phyloP scores from a whole-genome alignment of 1,140 invertebrate species.

The Diachasma alloeum region DNA sequence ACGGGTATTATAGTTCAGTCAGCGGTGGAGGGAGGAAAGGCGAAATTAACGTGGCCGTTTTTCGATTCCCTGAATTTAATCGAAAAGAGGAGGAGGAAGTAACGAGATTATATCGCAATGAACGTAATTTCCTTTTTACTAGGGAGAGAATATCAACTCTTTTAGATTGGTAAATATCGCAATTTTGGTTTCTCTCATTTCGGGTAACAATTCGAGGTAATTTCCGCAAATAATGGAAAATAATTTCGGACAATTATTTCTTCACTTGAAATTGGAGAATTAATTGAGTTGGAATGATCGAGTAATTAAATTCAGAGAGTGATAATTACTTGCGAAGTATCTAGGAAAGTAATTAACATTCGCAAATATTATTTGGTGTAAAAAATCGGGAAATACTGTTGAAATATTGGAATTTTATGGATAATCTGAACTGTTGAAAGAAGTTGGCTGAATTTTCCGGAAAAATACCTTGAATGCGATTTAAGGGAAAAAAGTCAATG shows the following conservation, averaged over 20 bases:
- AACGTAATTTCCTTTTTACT: neutral
- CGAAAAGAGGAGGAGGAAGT: neutral
- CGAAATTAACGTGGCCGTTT: conserved; percentile 17
- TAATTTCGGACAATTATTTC: neutral
- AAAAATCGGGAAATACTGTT: too few species aligned
- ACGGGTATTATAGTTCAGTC: neutral
- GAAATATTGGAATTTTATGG: too few species aligned
- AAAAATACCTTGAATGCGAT: too few species aligned
- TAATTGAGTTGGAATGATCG: neutral
- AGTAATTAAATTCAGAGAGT: neutral
- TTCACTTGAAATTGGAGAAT: neutral
- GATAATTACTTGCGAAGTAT: neutral
- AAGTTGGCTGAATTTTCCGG: too few species aligned
- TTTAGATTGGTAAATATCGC: neutral
- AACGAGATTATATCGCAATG: neutral
- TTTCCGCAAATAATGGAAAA: neutral
- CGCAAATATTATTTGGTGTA: neutral
- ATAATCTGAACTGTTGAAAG: too few species aligned
- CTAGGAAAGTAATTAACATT: neutral
- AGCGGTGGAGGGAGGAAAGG: conserved; percentile 2
- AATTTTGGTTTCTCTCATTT: neutral
- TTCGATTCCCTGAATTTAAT: neutral
- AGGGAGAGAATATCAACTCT: neutral
- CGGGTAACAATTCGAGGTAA: neutral
- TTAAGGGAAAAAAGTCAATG: too few species aligned